Evolutionary conservation across 2,797 vertebrate species (phyloP).

Genomic region (Odontamblyopus rebecca): DNA sequence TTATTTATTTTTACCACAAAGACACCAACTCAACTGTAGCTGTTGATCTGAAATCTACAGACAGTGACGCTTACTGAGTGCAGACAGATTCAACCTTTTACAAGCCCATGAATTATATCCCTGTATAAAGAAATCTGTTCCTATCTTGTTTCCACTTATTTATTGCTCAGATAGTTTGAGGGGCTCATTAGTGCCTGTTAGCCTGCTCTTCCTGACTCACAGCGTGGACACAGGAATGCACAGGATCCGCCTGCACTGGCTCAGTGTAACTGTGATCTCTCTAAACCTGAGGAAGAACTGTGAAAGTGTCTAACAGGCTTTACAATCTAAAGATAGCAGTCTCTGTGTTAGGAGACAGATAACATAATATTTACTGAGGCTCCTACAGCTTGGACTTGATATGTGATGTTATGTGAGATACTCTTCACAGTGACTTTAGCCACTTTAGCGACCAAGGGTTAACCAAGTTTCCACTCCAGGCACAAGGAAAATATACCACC

Average conservation of each 20-base stretch:
- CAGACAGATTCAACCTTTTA: slow-evolving; percentile 8
- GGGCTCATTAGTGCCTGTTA: slow-evolving; percentile 35
- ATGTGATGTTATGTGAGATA: slow-evolving; percentile 36
- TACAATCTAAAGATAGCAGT: slow-evolving; percentile 69
- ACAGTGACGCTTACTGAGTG: background rate
- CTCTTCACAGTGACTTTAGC: slow-evolving; percentile 7
- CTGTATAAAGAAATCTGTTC: slow-evolving; percentile 5
- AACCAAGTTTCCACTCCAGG: background rate
- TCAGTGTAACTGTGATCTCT: slow-evolving; percentile 66
- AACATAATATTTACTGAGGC: slow-evolving; percentile 61
- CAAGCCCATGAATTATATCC: slow-evolving; percentile 4
- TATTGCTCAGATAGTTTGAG: background rate
- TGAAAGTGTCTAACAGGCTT: slow-evolving; percentile 50
- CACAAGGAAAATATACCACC: background rate
- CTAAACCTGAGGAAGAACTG: slow-evolving; percentile 65
- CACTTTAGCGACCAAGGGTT: background rate
- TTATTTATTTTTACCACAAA: too few species aligned
- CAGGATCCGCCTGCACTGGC: slow-evolving; percentile 29
- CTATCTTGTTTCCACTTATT: slow-evolving; percentile 12
- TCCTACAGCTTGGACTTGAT: slow-evolving; percentile 46
- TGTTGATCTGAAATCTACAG: background rate
- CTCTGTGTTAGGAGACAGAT: slow-evolving; percentile 49
- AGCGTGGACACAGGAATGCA: slow-evolving; percentile 36
- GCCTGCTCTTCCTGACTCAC: slow-evolving; percentile 48
- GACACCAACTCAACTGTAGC: background rate